Percentiles rank a stretch among this genome's conserved stretches.
Evolutionary conservation across 1,140 invertebrate genomes (phyloP).

Genomic region (Bombyx mandarina): DNA sequence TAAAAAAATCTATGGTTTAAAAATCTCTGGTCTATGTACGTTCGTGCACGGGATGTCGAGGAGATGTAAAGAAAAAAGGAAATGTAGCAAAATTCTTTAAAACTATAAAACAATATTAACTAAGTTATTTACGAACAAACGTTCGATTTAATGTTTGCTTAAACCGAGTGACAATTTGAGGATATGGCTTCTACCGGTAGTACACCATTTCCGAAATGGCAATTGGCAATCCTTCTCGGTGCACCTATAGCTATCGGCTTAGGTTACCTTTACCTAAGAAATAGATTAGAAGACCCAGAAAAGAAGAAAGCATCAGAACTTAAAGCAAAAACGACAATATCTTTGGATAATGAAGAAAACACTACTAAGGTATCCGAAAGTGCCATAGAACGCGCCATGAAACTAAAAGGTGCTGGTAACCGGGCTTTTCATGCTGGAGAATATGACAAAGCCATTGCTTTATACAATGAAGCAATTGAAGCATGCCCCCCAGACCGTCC

Average conservation of each 20-base stretch:
- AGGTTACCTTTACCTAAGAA: constrained; percentile 84
- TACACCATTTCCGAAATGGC: constrained; percentile 74
- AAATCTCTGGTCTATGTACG: too few relatives aligned
- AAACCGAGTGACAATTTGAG: constrained; percentile 6
- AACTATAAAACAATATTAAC: too few relatives aligned
- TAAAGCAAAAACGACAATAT: constrained; percentile 70
- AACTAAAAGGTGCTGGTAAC: constrained; percentile 90
- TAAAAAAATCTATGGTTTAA: too few relatives aligned
- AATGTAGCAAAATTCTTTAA: too few relatives aligned
- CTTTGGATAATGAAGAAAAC: constrained; percentile 66
- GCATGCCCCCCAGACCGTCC: constrained; percentile 82
- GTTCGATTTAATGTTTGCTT: too few relatives aligned
- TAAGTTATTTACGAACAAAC: too few relatives aligned
- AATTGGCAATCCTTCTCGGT: constrained; percentile 83
- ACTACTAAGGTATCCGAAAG: constrained; percentile 60
- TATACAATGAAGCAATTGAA: constrained; percentile 91
- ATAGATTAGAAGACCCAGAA: constrained; percentile 67
- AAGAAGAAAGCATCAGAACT: constrained; percentile 71
- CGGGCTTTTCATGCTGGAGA: constrained; percentile 87
- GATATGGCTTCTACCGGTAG: constrained; percentile 63
- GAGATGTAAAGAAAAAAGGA: too few relatives aligned
- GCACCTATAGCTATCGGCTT: constrained; percentile 85
- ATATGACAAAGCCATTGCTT: constrained; percentile 89
- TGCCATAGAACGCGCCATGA: constrained; percentile 79
- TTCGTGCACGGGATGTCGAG: too few relatives aligned